Conservation (phyloP, 2,113 vertebrate genomes). For the Chaetodon trifascialis region DNA sequence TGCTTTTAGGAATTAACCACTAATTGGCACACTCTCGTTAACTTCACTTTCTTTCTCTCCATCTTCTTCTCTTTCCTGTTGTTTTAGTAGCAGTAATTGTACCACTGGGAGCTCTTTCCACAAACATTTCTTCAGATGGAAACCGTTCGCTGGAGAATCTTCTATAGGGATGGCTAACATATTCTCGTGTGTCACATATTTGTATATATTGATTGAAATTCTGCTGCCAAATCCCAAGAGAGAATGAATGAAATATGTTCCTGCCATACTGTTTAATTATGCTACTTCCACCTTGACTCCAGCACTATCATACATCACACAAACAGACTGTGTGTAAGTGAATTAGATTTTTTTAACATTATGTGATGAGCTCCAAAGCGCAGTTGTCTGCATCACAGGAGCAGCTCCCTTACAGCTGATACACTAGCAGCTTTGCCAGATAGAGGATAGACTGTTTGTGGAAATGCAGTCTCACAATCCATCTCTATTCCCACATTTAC, state of each 20-base stretch:
- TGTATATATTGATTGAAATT: constrained; percentile 36
- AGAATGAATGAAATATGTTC: constrained; percentile 13
- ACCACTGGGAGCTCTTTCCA: constrained; percentile 38
- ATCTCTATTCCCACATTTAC: constrained; percentile 25
- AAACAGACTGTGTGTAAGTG: background rate
- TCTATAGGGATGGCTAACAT: background rate
- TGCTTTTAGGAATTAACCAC: constrained; percentile 35
- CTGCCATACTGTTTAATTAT: background rate
- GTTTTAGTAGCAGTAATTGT: constrained; percentile 52
- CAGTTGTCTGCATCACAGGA: constrained; percentile 12
- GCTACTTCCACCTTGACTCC: constrained; percentile 14
- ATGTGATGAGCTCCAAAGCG: background rate
- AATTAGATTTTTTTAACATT: background rate
- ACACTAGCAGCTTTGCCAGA: background rate
- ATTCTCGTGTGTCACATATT: constrained; percentile 4
- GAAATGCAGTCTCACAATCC: constrained; percentile 19
- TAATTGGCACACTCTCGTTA: constrained; percentile 41
- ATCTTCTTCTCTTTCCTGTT: background rate
- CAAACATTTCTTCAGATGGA: constrained; percentile 22
- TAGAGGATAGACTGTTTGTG: constrained; percentile 31
- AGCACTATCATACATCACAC: background rate
- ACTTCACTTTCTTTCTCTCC: background rate
- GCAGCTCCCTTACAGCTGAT: constrained; percentile 3
- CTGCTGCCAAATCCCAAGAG: background rate
- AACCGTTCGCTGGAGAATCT: background rate